phyloP scores from a whole-genome alignment of 2,797 vertebrate species.

The Darevskia nairensis region DNA sequence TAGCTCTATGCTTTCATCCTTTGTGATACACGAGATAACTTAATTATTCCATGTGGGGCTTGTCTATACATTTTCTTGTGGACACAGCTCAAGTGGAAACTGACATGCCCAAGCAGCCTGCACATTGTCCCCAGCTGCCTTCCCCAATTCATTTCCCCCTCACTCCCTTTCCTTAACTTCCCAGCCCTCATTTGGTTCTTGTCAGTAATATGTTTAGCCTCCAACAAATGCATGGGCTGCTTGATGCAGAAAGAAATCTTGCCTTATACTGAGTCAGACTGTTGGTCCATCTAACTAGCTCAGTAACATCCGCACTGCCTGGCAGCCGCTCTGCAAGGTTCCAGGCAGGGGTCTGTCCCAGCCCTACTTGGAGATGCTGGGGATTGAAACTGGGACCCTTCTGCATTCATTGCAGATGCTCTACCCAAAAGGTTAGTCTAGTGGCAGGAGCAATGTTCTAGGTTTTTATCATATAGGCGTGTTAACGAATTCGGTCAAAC shows the following conservation, averaged over 20 bases:
- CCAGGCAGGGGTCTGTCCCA: too few relatives aligned
- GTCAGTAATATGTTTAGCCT: background rate
- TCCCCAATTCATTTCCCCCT: fast-evolving
- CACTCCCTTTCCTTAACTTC: background rate
- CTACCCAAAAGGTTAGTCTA: background rate
- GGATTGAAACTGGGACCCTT: too few relatives aligned
- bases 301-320: too few relatives aligned
- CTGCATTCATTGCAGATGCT: too few relatives aligned
- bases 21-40: slow-evolving; percentile 10
- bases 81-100: slow-evolving; percentile 17
- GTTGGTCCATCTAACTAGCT: too few relatives aligned
- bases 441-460: background rate
- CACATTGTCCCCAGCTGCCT: background rate
- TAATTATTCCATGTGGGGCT: background rate
- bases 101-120: background rate
- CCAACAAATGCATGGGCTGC: background rate
- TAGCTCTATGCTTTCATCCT: slow-evolving; percentile 33
- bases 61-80: background rate
- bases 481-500: background rate
- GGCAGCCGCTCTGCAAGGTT: too few relatives aligned
- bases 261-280: too few relatives aligned
- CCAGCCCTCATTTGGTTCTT: background rate
- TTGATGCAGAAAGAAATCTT: background rate
- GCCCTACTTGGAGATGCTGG: too few relatives aligned
- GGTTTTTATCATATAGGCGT: background rate